Percentiles rank a stretch among this genome's conserved stretches.
Evolutionary conservation across 2,113 vertebrate species (phyloP).

Genomic region (Prunella himalayana): DNA sequence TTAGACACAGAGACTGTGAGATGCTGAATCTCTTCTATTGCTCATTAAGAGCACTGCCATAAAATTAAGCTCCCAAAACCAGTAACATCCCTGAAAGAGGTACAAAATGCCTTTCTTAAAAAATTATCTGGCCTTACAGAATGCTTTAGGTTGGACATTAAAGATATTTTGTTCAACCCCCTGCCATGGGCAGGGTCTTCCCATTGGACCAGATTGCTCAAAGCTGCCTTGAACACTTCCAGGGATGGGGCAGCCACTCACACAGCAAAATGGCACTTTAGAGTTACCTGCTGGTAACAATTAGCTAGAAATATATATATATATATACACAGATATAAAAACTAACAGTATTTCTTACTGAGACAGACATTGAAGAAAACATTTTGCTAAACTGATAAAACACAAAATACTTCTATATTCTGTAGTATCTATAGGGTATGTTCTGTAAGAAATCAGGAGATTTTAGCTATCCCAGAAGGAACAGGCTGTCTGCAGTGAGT

Average conservation of each 20-base stretch:
- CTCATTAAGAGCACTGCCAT: neutral
- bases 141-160: neutral
- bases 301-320: neutral
- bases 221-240: neutral
- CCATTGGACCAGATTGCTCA: neutral
- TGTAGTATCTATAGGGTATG: rapidly evolving
- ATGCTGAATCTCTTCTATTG: neutral
- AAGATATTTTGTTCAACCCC: neutral
- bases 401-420: neutral
- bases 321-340: neutral
- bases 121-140: neutral
- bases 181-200: neutral
- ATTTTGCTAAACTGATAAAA: neutral
- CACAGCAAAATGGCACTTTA: neutral
- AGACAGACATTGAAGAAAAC: neutral
- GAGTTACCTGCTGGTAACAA: neutral
- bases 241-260: neutral
- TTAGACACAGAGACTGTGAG: neutral
- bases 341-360: neutral
- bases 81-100: rapidly evolving
- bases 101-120: neutral
- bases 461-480: neutral
- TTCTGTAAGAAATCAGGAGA: neutral
- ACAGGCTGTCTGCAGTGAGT: rapidly evolving
- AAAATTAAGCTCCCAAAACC: neutral